These are phyloP conservation scores for Nibea coibor DNA, from an alignment of 2,113 vertebrate species.

Conservation along the genomic window DNA sequence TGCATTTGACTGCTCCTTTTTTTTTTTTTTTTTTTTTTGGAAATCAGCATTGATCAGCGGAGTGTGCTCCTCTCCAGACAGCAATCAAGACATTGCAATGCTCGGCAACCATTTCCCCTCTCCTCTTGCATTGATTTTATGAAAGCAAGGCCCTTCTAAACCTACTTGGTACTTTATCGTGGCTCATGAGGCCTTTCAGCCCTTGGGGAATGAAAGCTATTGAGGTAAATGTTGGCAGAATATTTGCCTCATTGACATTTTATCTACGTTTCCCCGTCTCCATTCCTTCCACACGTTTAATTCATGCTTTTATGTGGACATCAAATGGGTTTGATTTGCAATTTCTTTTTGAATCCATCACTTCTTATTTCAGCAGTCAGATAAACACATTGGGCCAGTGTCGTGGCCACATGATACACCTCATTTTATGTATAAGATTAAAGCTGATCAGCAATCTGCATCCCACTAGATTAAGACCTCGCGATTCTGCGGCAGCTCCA, in stretches of 20 bases:
- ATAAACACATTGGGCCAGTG: not conserved
- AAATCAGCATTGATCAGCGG: constrained; percentile 72
- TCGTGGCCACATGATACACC: not conserved
- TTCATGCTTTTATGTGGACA: not conserved
- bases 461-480: not conserved
- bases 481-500: not conserved
- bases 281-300: not conserved
- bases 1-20: constrained; percentile 58
- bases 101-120: constrained; percentile 72
- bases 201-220: constrained; percentile 43
- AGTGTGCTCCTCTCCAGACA: constrained; percentile 65
- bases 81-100: constrained; percentile 67
- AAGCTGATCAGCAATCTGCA: not conserved
- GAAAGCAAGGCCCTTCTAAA: constrained; percentile 54
- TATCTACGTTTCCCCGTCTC: constrained; percentile 3
- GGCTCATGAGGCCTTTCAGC: constrained; percentile 44
- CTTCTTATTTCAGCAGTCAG: not conserved
- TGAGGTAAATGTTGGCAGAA: constrained; percentile 28
- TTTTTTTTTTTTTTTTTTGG: constrained; percentile 27
- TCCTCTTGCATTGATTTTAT: constrained; percentile 78
- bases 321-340: constrained; percentile 6
- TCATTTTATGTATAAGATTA: not conserved
- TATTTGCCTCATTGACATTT: constrained; percentile 51
- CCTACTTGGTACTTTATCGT: constrained; percentile 55
- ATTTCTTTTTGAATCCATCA: not conserved